Conservation (phyloP, 2,113 vertebrate species). For the Lipophrys pholis region DNA sequence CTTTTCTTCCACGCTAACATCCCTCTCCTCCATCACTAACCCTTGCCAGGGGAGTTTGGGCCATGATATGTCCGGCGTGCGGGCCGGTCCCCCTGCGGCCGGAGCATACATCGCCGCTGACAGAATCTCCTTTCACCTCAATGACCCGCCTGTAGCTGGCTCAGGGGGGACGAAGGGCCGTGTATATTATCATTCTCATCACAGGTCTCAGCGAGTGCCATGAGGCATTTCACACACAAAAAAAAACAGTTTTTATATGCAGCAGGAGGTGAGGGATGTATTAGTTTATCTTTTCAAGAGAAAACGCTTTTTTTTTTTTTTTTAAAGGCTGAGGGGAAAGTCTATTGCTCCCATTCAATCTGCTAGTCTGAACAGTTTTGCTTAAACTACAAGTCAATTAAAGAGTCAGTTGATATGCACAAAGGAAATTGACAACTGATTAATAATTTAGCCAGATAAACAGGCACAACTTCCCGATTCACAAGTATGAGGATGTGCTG, state of each 20-base stretch:
- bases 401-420: neutral
- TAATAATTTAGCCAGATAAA: neutral
- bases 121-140: conserved; percentile 64
- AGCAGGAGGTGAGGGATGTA: conserved; percentile 9
- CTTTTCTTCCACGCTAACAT: conserved; percentile 34
- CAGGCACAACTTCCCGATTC: neutral
- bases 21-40: conserved; percentile 18
- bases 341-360: neutral
- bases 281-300: conserved; percentile 20
- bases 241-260: conserved; percentile 41
- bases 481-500: neutral
- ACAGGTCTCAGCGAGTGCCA: conserved; percentile 15
- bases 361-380: neutral
- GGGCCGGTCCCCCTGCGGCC: conserved; percentile 34
- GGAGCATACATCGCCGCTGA: conserved; percentile 53
- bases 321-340: neutral
- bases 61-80: conserved; percentile 36
- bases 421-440: neutral
- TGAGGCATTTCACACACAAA: conserved; percentile 7
- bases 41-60: conserved; percentile 30
- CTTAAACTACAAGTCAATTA: neutral
- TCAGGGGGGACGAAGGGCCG: conserved; percentile 27
- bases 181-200: conserved; percentile 56
- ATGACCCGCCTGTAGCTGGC: conserved; percentile 47
- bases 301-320: neutral